Evolutionary conservation across 2,888 invertebrate species (phyloP), one percentile per base, ranked within the genome.

Genomic region (Lepas anatifera): DNA sequence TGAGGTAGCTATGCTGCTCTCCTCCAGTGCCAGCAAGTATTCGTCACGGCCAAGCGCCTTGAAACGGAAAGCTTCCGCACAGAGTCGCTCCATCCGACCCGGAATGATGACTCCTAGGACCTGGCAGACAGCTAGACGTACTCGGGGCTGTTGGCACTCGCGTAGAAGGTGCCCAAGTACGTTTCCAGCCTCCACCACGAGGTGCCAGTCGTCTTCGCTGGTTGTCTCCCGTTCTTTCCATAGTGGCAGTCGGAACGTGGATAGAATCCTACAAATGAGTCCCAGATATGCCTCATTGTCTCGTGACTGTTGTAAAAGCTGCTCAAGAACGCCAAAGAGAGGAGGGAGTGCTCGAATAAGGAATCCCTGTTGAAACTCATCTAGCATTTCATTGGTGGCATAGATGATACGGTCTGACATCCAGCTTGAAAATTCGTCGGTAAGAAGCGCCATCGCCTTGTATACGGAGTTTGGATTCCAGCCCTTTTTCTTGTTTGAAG

Each of bases 31-130:
- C 35, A 32, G 58, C 58, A 58, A 35, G 35, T 35, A 58, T 35
- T 58, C 35, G 58, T 58, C 58, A 8, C 58, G 32, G 58, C 35
- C 22, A 35, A 58, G 58, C 35, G 58, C 58, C 58, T 58, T 58
- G 58, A 58, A 58, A 8, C 58, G 58, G 58, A 58, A 58, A 32
- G 32, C 22, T 18, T 35, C 32, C 2, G 58, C 35, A 10, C 58
- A 58, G 32, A 32, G 58, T 13, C 58, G 58, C 35, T 35, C 58
- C 1, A 35, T 6, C 32, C 35, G 18, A 35, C 58, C 58, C 18
- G 58, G 58, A n/a, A 58, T 58, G 58, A 35, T 35, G 58, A 22
- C 35, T 4, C 35, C 58, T 8, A 58, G 58, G 3, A 35, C 58
- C 6, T 35, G 58, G 58, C 58, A 58, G 22, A 58, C 58, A 8